Base-by-base conservation (phyloP, 2,113 vertebrate genomes). In the Oryzias curvinotus region DNA sequence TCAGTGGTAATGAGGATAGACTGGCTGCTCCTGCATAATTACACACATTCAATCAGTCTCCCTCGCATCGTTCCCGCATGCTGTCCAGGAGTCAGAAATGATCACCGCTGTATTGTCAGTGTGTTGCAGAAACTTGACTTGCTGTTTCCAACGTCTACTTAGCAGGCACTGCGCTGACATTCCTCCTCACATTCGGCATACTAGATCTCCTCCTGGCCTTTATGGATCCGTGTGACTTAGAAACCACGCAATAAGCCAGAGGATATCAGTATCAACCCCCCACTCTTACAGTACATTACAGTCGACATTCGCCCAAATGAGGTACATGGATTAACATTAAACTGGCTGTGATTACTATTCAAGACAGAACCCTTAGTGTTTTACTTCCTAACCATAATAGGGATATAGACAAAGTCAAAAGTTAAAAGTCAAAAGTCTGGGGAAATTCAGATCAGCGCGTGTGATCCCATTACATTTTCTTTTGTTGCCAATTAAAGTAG, bases 1-100 rank as follows among this genome's bases (percentile, higher is more conserved):
- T 63, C 70, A 51, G 50, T 36, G 59, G 67, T 85, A 83, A 88
- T 87, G 77, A 82, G 74, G 71, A 88, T 69, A 75, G 75, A 85
- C 71, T 54, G 71, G 70, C 73, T 69, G 57, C 60, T 74, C 59
- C 73, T 68, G 62, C 44, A 73, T 76, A 78, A 75, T 80, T 77
- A 70, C 15, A 16, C 66, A 74, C 71, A 81, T 79, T 83, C 74
- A 71, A 54, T 82, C 75, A 71, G 44, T 62, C 61, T 52, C 56
- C 54, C 77, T 64, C 57, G 70, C 64, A 47, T 23, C 36, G 42
- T 70, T 65, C 63, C 71, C 26, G 65, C 62, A 52, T 28, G 30
- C 59, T 72, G 74, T 69, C 68, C 25, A 15, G 23, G 53, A 80
- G 79, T 84, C 81, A 63, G 43, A 68, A 71, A 55, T 68, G 58